Evolutionary conservation across 2,888 invertebrate species (phyloP), one percentile per base, ranked within the genome.

Genomic region (Oscheius sp.): DNA sequence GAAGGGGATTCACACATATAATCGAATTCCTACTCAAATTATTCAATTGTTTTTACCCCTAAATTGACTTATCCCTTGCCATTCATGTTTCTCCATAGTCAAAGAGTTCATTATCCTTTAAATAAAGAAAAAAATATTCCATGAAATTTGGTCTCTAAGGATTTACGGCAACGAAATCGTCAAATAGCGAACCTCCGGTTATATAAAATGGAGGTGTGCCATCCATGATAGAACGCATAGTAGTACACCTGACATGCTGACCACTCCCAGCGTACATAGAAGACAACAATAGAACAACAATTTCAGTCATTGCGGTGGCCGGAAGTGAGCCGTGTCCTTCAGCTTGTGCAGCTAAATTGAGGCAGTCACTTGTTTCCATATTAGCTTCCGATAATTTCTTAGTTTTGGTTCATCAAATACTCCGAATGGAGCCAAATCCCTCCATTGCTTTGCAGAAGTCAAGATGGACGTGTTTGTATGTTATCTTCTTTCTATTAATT

Each of bases 321-420:
- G 45, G 64, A 25, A 46, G 49, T 45, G 64, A 64, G 64, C 45
- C 46, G 64, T 64, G 64, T 68, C 52, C 41, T 35, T 13, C 56
- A 35, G 18, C 43, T n/a, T 69, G 69, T 55, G 53, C 23, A 5
- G 41, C 7, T 12, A 29, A 55, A 35, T 21, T 55, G 23, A 18
- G 35, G 13, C 61, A 43, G 43, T 41, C 61, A 5, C 43, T 21
- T 18, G 21, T 41, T 6, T 43, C 18, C 6, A 43, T 64, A 3
- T 18, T 46, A 25, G 43, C 25, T 1, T 64, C 52, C 13, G 45
- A 64, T 16, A 64, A 64, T 18, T 45, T 43, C 27, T 27, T 64
- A 16, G 27, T 61, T 1, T 1, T 61, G 5, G 21, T 61, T 41
- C 61, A 61, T 43, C 43, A 61, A 21, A 12, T 61, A 41, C 41